A percentile compares a stretch with the other conserved stretches of the same genome.
These are phyloP conservation scores for Chlorodrepanis virens DNA, from an alignment of 2,113 vertebrate species.

Conservation along the genomic window DNA sequence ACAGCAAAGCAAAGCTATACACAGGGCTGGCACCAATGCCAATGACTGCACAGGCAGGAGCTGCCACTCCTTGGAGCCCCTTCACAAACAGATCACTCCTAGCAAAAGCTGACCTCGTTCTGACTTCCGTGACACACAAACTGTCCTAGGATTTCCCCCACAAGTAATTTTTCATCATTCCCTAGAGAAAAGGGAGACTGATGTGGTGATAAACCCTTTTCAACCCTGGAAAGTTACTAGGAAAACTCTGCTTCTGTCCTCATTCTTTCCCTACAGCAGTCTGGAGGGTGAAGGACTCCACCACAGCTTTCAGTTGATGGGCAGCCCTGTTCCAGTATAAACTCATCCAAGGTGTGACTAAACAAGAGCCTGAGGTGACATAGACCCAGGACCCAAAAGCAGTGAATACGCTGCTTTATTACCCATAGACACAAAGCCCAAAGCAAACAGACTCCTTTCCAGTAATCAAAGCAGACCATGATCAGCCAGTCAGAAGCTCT, in stretches of 20 bases:
- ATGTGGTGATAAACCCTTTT: background rate
- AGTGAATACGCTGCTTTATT: slow-evolving; percentile 21
- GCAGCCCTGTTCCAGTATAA: slow-evolving; percentile 3
- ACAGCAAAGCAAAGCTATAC: background rate
- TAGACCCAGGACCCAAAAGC: background rate
- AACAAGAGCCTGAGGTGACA: slow-evolving; percentile 20
- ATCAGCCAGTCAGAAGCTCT: background rate
- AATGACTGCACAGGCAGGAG: background rate
- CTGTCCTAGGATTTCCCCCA: background rate
- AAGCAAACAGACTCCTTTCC: slow-evolving; percentile 30
- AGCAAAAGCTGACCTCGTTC: background rate
- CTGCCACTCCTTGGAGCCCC: background rate
- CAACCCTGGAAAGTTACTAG: background rate
- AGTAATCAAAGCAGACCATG: background rate
- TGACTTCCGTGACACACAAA: background rate
- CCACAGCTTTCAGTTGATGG: background rate
- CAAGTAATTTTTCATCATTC: slow-evolving; percentile 20
- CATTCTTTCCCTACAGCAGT: background rate
- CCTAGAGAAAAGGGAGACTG: background rate
- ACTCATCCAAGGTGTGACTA: slow-evolving; percentile 16
- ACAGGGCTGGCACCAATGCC: background rate
- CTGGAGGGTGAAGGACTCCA: background rate
- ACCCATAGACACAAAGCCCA: background rate
- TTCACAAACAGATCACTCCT: background rate
- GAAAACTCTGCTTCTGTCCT: background rate